Percentiles rank a stretch among this genome's conserved stretches.
These are phyloP conservation scores for Speoplatyrhinus poulsoni DNA, from an alignment of 2,113 vertebrate genomes.

Conservation along the genomic window DNA sequence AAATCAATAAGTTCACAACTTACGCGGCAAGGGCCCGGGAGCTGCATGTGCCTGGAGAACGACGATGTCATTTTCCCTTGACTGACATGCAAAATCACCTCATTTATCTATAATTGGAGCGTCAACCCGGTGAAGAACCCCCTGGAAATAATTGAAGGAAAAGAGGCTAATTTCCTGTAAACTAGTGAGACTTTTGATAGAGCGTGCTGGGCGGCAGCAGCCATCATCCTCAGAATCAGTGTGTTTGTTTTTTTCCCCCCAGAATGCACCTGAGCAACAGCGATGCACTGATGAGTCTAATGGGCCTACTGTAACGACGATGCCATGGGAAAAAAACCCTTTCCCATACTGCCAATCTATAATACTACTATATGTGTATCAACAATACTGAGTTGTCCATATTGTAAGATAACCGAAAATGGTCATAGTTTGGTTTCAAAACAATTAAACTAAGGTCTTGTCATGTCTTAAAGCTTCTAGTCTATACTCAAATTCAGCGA, in stretches of 20 bases:
- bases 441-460: too few relatives aligned
- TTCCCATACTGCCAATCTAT: too few relatives aligned
- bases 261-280: constrained; percentile 21
- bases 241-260: not conserved
- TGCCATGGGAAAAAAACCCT: too few relatives aligned
- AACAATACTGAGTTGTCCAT: too few relatives aligned
- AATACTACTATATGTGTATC: too few relatives aligned
- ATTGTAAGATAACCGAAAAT: too few relatives aligned
- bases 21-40: constrained; percentile 35
- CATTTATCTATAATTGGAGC: constrained; percentile 53
- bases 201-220: constrained; percentile 4
- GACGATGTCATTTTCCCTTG: constrained; percentile 49
- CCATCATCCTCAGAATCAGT: not conserved
- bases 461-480: too few relatives aligned
- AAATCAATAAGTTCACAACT: constrained; percentile 37
- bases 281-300: not conserved
- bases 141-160: constrained; percentile 18
- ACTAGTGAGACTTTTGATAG: not conserved
- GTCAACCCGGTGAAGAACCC: constrained; percentile 29
- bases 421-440: too few relatives aligned
- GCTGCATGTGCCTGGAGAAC: constrained; percentile 11
- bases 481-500: too few relatives aligned
- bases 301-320: too few relatives aligned
- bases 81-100: constrained; percentile 58
- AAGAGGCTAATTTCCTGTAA: constrained; percentile 1